Evolutionary conservation across 2,888 invertebrate species (phyloP), one percentile per base, ranked within the genome.

Genomic region (Tribolium freemani): DNA sequence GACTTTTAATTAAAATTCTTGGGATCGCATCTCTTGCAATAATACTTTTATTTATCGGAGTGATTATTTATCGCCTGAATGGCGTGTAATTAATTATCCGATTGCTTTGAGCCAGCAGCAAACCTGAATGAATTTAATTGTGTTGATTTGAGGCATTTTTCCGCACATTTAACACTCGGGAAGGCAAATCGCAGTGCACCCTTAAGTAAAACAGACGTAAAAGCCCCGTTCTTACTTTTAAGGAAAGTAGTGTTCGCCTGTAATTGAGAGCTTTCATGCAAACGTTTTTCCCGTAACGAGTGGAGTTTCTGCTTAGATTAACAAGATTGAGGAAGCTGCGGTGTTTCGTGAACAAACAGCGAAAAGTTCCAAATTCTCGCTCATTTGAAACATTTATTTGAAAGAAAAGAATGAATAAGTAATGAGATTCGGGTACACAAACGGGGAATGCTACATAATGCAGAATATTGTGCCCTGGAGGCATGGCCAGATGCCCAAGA

Each of bases 381-480:
- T 63, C 51, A 63, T 51, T 63, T 63, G 31, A 63, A 63, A 63
- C 51, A 63, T 63, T 61, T 60, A 60, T 60, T 21, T 20, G 63
- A 38, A 51, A 38, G 51, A 51, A 51, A 21, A 51, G 50, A 63
- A 51, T 63, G 63, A 63, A 63, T 63, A 31, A 10, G 63, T 16
- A 50, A 63, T 38, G 38, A 51, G 63, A 16, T 63, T 51, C 20
- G 51, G 51, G 63, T 26, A 9, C 50, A 63, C 50, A 63, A 63
- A 63, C 2, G 48, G 44, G 44, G 30, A 9, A 44, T 26, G 30
- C 51, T 63, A 50, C 50, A 50, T 50, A 63, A 51, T 63, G 60
- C 46, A 46, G 60, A 46, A 45, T 60, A 60, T 46, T 60, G 26
- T 11, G n/a, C 60, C 30, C 10, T 48, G 2, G 48, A 9, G 44